Percentiles rank a stretch among this genome's conserved stretches.
phyloP scores from a whole-genome alignment of 2,888 invertebrate species.

The Lycocerus yunnanus region DNA sequence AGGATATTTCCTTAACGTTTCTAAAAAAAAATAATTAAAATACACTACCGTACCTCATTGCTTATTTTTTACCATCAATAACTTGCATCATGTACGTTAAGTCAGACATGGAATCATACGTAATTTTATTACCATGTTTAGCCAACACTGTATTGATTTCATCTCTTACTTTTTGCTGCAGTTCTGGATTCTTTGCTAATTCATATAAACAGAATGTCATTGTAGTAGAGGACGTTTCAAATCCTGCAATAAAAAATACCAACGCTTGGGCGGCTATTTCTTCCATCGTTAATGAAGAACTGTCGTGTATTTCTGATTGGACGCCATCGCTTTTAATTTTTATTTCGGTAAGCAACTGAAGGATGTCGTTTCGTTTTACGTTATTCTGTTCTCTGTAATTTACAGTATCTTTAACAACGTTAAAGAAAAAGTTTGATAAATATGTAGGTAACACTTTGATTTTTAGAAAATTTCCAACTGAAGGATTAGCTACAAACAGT shows the following conservation, averaged over 20 bases:
- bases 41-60: background rate
- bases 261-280: conserved; percentile 51
- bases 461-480: conserved; percentile 28
- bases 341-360: conserved; percentile 48
- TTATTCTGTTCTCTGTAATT: conserved; percentile 36
- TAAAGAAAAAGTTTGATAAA: conserved; percentile 38
- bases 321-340: conserved; percentile 8
- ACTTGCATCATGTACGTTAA: background rate
- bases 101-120: background rate
- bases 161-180: background rate
- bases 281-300: conserved; percentile 31
- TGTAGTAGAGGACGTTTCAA: conserved; percentile 56
- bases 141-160: background rate
- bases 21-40: conserved; percentile 34
- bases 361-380: conserved; percentile 46
- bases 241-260: conserved; percentile 58
- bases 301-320: background rate
- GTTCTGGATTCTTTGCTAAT: conserved; percentile 39
- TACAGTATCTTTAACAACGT: conserved; percentile 38
- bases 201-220: conserved; percentile 52
- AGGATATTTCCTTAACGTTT: conserved; percentile 50
- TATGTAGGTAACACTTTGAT: conserved; percentile 33
- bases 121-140: background rate
- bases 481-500: conserved; percentile 6
- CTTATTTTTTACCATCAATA: background rate